Evolutionary conservation across 64 coral and sea anemone species (phyloP), one percentile per base, ranked within the genome.

Genomic region (Acropora yongei): DNA sequence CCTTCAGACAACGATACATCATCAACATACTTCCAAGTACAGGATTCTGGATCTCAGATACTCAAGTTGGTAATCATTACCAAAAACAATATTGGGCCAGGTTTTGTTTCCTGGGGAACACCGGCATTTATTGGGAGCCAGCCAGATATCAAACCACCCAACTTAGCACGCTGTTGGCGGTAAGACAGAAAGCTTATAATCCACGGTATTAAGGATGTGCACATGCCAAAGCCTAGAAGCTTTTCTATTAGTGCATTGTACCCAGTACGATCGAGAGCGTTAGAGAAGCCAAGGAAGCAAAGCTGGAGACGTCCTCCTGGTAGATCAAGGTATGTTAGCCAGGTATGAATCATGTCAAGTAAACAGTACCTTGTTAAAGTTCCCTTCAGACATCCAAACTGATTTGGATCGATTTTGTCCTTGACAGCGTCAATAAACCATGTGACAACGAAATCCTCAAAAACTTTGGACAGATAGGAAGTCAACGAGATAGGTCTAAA

Each of bases 241-340:
- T 93, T 80, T 4, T 48, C 4, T 42, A 76, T 76, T 17, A 80
- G 83, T 17, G 86, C 53, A 12, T 87, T 87, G 42, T 87, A 66
- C 48, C 49, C 91, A n/a, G 51, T 55, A 55, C 51, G 51, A 55
- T 55, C 51, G 51, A 55, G 1, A 55, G 51, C 51, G 5, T 55
- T 55, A 55, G 82, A 87, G 44, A 87, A 93, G 50, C 87, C 91
- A 8, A 93, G 39, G 43, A 93, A 87, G 66, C 82, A 57, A 46
- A 86, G 43, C 47, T 75, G 83, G 16, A 93, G 82, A 60, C 87
- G 69, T 47, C 58, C 68, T 68, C 83, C 80, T 16, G 73, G 82
- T 46, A 75, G 61, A 14, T 86, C 76, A 57, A 93, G 76, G 3
- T 57, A 41, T 39, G 19, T 66, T 2, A 80, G 49, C 84, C 83